Percentiles rank a stretch among this genome's conserved stretches.
Evolutionary conservation across 2,888 invertebrate genomes (phyloP).

Genomic region (Diaperis boleti): DNA sequence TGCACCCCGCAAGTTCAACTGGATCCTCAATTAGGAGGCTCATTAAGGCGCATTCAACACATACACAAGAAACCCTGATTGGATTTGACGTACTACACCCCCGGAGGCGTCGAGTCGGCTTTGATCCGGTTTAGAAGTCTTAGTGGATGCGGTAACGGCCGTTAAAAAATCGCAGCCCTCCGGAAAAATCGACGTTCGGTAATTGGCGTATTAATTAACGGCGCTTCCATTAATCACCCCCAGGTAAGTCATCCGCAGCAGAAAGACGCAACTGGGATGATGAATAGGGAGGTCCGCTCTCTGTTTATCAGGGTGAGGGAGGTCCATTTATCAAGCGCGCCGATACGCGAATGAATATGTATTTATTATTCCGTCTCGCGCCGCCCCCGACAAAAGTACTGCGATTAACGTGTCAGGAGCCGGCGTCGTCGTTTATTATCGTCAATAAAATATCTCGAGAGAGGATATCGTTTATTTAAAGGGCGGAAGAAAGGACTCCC

Average conservation of each 20-base stretch:
- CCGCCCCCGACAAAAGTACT: slow-evolving; percentile 37
- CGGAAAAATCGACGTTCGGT: slow-evolving; percentile 24
- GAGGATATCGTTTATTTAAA: slow-evolving; percentile 43
- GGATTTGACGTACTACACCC: slow-evolving; percentile 42
- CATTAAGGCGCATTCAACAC: slow-evolving; percentile 57
- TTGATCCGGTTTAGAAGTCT: slow-evolving; percentile 22
- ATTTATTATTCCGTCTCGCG: slow-evolving; percentile 41
- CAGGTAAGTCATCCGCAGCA: slow-evolving; percentile 40
- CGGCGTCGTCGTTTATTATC: slow-evolving; percentile 55
- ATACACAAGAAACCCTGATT: slow-evolving; percentile 48
- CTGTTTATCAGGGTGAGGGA: slow-evolving; percentile 20
- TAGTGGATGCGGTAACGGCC: neutral
- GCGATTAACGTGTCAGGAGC: slow-evolving; percentile 57
- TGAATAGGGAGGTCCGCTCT: slow-evolving; percentile 45
- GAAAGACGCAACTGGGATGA: slow-evolving; percentile 42
- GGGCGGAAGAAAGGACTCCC: slow-evolving; percentile 43
- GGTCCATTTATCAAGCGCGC: slow-evolving; percentile 50
- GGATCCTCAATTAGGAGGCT: slow-evolving; percentile 51
- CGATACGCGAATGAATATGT: slow-evolving; percentile 49
- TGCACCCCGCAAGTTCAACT: slow-evolving; percentile 19
- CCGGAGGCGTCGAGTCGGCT: slow-evolving; percentile 16
- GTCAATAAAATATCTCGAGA: slow-evolving; percentile 42
- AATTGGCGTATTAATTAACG: slow-evolving; percentile 35
- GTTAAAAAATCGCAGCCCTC: too few species aligned
- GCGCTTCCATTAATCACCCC: slow-evolving; percentile 27